phyloP scores from a whole-genome alignment of 2,797 vertebrate genomes.

The Xiphophorus birchmanni region DNA sequence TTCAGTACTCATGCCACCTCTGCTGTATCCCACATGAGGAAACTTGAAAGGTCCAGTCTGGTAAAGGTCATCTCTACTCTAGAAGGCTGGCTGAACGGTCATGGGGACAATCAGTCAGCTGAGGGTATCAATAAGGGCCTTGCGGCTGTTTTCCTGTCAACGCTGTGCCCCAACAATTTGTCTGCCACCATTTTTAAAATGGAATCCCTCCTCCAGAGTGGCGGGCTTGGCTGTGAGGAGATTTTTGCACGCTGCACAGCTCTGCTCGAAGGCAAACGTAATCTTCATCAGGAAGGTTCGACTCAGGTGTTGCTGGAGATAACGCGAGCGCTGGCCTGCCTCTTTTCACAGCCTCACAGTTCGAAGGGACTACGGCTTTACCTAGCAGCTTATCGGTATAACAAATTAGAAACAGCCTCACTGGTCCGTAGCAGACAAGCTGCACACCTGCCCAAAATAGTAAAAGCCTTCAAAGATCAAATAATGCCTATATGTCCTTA shows the following conservation, averaged over 20 bases:
- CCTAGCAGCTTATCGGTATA: constrained; percentile 79
- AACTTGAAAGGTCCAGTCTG: constrained; percentile 59
- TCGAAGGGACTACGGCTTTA: constrained; percentile 81
- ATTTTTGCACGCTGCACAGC: constrained; percentile 79
- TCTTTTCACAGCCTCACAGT: constrained; percentile 74
- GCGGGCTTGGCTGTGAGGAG: constrained; percentile 73
- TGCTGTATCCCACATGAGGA: constrained; percentile 78
- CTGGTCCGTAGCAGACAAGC: constrained; percentile 82
- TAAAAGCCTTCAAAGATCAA: constrained; percentile 74
- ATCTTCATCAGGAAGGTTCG: constrained; percentile 23
- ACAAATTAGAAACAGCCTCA: constrained; percentile 67
- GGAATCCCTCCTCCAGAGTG: constrained; percentile 83
- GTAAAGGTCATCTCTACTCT: constrained; percentile 76
- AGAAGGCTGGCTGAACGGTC: constrained; percentile 84
- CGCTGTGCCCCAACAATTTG: constrained; percentile 84
- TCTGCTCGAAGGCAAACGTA: constrained; percentile 77
- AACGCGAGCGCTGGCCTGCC: constrained; percentile 84
- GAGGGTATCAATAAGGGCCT: constrained; percentile 81
- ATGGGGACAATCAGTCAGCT: constrained; percentile 60
- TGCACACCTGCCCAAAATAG: constrained; percentile 80
- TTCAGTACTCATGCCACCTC: constrained; percentile 84
- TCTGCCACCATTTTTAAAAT: constrained; percentile 84
- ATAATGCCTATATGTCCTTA: constrained; percentile 44
- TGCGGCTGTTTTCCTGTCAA: constrained; percentile 86
- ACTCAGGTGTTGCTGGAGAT: constrained; percentile 79